These are phyloP conservation scores for Synodontis membranacea DNA, from an alignment of 2,113 vertebrate genomes.

Conservation along the genomic window DNA sequence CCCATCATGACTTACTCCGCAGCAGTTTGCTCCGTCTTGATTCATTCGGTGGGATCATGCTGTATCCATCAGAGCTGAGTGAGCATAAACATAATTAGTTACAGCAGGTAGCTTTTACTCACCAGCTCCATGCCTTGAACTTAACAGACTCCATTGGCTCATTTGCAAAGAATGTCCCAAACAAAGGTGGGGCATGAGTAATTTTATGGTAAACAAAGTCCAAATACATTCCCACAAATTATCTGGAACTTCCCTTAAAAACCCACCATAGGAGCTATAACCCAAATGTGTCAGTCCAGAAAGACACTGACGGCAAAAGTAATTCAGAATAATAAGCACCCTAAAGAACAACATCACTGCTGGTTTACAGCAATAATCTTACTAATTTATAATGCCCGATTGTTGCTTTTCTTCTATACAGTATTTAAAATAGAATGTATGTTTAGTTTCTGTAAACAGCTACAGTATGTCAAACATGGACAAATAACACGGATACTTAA, in stretches of 20 bases:
- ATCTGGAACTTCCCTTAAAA: constrained; percentile 46
- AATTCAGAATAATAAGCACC: constrained; percentile 11
- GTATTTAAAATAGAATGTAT: background rate
- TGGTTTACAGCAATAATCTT: constrained; percentile 10
- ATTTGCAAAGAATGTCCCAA: constrained; percentile 48
- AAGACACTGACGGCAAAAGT: constrained; percentile 13
- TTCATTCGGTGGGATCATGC: constrained; percentile 74
- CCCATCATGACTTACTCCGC: constrained; percentile 71
- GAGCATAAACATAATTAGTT: constrained; percentile 49
- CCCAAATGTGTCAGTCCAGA: constrained; percentile 8
- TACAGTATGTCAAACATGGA: background rate
- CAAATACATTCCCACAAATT: constrained; percentile 41
- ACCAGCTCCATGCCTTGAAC: constrained; percentile 15
- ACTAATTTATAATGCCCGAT: background rate
- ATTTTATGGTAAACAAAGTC: constrained; percentile 40
- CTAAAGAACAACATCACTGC: constrained; percentile 15
- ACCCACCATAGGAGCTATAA: constrained; percentile 30
- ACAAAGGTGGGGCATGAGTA: constrained; percentile 43
- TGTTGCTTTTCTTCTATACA: background rate
- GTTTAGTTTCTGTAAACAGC: background rate
- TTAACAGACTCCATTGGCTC: constrained; percentile 6
- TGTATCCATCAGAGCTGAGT: constrained; percentile 70
- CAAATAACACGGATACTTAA: background rate
- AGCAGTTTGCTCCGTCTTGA: constrained; percentile 66
- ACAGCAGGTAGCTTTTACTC: constrained; percentile 36